Evolutionary conservation across 2,113 vertebrate species (phyloP).

Genomic region (Anseranas semipalmata): DNA sequence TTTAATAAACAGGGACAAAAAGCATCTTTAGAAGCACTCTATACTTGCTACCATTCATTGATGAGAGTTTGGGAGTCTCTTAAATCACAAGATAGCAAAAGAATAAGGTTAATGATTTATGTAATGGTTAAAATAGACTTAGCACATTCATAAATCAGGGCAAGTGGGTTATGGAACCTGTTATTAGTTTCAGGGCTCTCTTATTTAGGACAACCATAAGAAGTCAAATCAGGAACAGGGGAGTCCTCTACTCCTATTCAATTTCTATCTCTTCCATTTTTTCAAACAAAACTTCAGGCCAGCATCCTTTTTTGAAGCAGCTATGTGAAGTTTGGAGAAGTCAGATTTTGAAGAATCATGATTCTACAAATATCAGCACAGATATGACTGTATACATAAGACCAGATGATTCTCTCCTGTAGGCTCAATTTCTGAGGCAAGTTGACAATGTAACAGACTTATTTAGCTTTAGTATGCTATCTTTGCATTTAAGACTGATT

Average conservation of each 20-base stretch:
- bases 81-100: not conserved
- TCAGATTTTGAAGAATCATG: not conserved
- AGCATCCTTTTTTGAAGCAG: not conserved
- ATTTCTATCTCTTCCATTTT: not conserved
- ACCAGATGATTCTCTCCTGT: rapidly evolving
- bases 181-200: not conserved
- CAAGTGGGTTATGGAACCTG: not conserved
- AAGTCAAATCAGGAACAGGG: not conserved
- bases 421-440: not conserved
- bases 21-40: not conserved
- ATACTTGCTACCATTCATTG: not conserved
- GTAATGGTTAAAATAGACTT: not conserved
- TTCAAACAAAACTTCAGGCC: not conserved
- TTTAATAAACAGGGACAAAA: not conserved
- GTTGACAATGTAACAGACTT: not conserved
- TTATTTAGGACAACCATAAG: not conserved
- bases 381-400: not conserved
- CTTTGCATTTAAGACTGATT: not conserved
- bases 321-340: not conserved
- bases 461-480: not conserved
- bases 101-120: not conserved
- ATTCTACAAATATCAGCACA: not conserved
- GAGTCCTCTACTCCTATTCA: not conserved
- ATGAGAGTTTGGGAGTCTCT: not conserved
- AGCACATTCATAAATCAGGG: not conserved